Base-by-base conservation (phyloP, 1,140 invertebrate species). In the Euura saliciscinereae region DNA sequence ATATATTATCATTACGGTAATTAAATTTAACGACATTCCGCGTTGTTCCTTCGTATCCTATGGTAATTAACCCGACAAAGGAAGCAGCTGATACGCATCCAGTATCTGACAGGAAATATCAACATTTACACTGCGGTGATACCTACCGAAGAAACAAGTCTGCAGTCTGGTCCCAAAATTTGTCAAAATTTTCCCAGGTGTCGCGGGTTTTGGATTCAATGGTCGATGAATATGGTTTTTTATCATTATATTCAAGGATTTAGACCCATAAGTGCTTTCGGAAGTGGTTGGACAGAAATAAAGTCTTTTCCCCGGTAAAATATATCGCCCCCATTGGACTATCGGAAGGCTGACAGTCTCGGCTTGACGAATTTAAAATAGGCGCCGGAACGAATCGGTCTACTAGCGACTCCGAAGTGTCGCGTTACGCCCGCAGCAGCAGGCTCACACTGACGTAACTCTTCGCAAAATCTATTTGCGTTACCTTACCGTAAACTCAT, bases 221-320 rank as follows among this genome's bases (percentile, higher is more conserved):
- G 28, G 28, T 28, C 28, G 28, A 28, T 28, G 28, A 28, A 28
- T 1, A 4, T 59, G 51, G 13, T 59, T 6, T n/a, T 3, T 8
- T 59, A 59, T 59, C 51, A 28, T 28, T 28, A 28, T 28, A 28
- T 28, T 28, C 28, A 28, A 28, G 13, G 59, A 13, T 64, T 10
- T 13, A 13, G 1, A 10, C 13, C 11, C 43, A 42, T n/a, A 10
- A 44, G 66, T 44, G 8, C 8, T 67, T 67, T 42, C 66, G 66
- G 66, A 67, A 67, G 66, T 67, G 43, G 28, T 28, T 10, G 28
- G 66, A 67, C 66, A 67, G 66, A 67, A 67, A 67, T 67, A 67
- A 67, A 67, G 43, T 10, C 8, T 59, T 67, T 13, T 64, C 1
- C 13, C 66, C 28, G 8, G 28, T 8, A 10, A 67, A 67, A 67